phyloP scores from a whole-genome alignment of 2,888 invertebrate species.

The Stenolophus ochropezus region DNA sequence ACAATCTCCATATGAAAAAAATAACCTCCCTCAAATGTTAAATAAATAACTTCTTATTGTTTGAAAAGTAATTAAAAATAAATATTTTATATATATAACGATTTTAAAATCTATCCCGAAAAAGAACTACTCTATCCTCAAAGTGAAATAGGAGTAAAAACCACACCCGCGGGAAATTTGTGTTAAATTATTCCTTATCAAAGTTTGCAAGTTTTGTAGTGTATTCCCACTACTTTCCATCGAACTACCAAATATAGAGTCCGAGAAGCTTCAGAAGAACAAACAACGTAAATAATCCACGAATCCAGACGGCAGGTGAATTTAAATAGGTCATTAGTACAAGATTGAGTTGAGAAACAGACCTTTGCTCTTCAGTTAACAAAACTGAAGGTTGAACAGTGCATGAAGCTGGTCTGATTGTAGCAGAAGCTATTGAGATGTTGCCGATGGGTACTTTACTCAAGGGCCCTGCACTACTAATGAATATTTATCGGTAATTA shows the following conservation, averaged over 20 bases:
- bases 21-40: too few species aligned
- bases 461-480: neutral
- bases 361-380: neutral
- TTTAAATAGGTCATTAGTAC: constrained; percentile 56
- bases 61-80: too few species aligned
- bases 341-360: constrained; percentile 45
- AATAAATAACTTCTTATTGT: too few species aligned
- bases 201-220: too few species aligned
- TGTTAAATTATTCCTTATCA: too few species aligned
- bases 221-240: neutral
- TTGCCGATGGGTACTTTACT: neutral
- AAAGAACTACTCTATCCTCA: too few species aligned
- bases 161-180: too few species aligned
- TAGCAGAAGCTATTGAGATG: constrained; percentile 12
- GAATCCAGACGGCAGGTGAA: constrained; percentile 30
- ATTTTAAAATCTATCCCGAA: too few species aligned
- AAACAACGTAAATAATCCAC: constrained; percentile 39
- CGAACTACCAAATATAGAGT: neutral
- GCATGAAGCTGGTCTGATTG: neutral
- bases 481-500: constrained; percentile 54
- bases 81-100: too few species aligned
- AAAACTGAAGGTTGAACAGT: neutral
- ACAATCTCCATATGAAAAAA: too few species aligned
- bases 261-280: neutral
- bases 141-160: too few species aligned